These are phyloP conservation scores for Apostichopus parvimensis DNA, from an alignment of 35 echinoderm and acorn worm species.

Conservation along the genomic window DNA sequence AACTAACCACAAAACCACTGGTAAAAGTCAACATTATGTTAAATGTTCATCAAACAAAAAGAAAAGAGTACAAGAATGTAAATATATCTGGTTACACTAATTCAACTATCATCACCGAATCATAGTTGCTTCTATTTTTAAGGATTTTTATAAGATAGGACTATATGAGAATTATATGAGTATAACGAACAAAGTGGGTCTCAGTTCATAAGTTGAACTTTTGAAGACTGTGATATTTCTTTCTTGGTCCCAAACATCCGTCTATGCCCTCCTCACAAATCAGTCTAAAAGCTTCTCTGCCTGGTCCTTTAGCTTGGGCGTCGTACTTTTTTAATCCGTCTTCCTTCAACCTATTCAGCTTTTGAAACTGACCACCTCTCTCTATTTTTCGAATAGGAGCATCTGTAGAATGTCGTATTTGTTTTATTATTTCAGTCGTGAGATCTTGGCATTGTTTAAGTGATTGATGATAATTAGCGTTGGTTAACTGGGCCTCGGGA, in stretches of 20 bases:
- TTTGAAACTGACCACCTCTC: neutral
- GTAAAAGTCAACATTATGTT: too few relatives aligned
- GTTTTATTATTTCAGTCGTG: neutral
- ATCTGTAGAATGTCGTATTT: neutral
- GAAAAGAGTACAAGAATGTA: too few relatives aligned
- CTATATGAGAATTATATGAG: too few relatives aligned
- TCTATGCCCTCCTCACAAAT: neutral
- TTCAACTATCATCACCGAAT: too few relatives aligned
- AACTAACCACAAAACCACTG: too few relatives aligned
- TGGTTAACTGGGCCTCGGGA: neutral
- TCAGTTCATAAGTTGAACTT: neutral
- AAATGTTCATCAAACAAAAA: too few relatives aligned
- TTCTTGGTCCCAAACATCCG: neutral
- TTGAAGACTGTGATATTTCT: neutral
- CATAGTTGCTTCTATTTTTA: too few relatives aligned
- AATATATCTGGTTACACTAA: too few relatives aligned
- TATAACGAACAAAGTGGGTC: too few relatives aligned
- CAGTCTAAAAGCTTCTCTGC: neutral
- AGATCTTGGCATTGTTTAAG: neutral
- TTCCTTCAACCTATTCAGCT: neutral
- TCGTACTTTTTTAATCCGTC: neutral
- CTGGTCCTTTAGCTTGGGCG: neutral
- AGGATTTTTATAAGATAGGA: too few relatives aligned
- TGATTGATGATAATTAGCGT: neutral
- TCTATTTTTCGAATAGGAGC: neutral